A percentile compares a stretch with the other conserved stretches of the same genome.
Evolutionary conservation across 2,888 invertebrate species (phyloP).

Genomic region (Eretmocerus hayati): DNA sequence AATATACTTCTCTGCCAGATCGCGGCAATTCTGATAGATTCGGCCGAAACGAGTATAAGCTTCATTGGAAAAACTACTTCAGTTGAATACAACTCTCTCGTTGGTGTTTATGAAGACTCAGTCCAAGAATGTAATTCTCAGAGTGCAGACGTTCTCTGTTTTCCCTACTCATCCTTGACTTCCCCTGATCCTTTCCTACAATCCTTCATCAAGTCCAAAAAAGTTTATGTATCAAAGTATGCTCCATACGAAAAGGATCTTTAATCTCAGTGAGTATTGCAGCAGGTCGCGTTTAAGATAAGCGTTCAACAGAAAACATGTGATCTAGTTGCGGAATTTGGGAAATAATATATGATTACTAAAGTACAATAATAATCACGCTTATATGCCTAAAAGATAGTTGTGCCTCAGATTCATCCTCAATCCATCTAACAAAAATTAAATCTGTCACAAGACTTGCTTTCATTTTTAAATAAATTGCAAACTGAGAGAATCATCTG

Average conservation of each 20-base stretch:
- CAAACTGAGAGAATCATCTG: too few species aligned
- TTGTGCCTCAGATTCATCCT: too few species aligned
- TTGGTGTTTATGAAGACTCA: neutral
- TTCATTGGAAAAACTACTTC: neutral
- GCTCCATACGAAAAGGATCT: neutral
- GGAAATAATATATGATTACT: too few species aligned
- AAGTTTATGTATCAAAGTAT: neutral
- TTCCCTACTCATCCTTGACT: neutral
- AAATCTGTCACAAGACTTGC: too few species aligned
- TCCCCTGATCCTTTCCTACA: neutral
- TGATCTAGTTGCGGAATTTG: too few species aligned
- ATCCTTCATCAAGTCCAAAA: neutral
- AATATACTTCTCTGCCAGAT: neutral
- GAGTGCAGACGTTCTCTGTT: neutral
- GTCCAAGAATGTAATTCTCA: neutral
- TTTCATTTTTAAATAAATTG: too few species aligned
- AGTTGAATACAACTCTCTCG: neutral
- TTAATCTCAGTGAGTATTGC: neutral
- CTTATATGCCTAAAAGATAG: too few species aligned
- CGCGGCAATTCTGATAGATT: neutral
- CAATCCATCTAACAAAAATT: too few species aligned
- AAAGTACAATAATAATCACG: too few species aligned
- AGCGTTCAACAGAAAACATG: too few species aligned
- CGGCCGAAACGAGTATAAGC: neutral
- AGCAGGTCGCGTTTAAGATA: too few species aligned